phyloP scores from a whole-genome alignment of 2,888 invertebrate species.

The Ferrisia virgata region DNA sequence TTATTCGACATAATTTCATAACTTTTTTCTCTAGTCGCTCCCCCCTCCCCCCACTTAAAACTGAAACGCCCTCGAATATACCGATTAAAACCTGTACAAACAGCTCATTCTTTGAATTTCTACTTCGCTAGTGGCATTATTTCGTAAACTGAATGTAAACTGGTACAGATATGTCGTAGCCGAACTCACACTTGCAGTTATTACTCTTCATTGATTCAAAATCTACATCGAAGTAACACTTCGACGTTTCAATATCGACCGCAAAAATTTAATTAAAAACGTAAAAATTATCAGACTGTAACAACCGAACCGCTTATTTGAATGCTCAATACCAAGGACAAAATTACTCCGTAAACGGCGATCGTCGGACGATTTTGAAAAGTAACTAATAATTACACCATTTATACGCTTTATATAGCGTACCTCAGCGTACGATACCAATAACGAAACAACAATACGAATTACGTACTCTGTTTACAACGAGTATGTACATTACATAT shows the following conservation, averaged over 20 bases:
- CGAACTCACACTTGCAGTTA: neutral
- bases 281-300: slow-evolving; percentile 7
- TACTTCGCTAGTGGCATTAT: too few relatives aligned
- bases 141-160: too few relatives aligned
- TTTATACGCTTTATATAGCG: neutral
- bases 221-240: neutral
- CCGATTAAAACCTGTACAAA: too few relatives aligned
- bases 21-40: too few relatives aligned
- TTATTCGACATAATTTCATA: too few relatives aligned
- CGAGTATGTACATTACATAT: too few relatives aligned
- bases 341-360: neutral
- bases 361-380: neutral
- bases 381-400: neutral
- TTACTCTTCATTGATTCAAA: too few relatives aligned
- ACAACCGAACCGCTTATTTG: slow-evolving; percentile 22
- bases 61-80: too few relatives aligned
- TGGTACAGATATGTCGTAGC: too few relatives aligned
- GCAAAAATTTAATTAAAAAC: neutral
- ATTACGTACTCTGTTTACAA: too few relatives aligned
- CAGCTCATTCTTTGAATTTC: too few relatives aligned
- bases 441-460: neutral
- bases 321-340: slow-evolving; percentile 2
- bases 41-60: too few relatives aligned
- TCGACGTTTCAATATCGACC: neutral
- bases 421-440: neutral